Evolutionary conservation across 1,140 invertebrate species (phyloP).

Genomic region (Atta colombica): DNA sequence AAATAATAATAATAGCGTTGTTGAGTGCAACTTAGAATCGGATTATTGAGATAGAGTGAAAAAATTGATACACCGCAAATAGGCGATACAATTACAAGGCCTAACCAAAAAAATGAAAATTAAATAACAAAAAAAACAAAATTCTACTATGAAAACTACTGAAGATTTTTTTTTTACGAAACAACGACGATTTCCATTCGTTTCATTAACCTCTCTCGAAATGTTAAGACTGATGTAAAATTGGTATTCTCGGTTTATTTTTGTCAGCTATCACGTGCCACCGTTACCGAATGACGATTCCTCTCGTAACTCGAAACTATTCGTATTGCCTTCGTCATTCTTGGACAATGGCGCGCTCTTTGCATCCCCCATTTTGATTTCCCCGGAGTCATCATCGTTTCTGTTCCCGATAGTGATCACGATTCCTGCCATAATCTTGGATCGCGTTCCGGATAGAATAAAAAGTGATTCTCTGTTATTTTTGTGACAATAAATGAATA

Average conservation of each 20-base stretch:
- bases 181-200: background rate
- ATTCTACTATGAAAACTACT: background rate
- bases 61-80: too few species aligned
- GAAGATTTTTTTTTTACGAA: background rate
- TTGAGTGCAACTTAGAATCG: too few species aligned
- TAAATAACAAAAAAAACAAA: too few species aligned
- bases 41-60: too few species aligned
- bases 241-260: constrained; percentile 32
- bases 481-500: constrained; percentile 23
- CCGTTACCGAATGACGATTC: constrained; percentile 33
- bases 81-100: too few species aligned
- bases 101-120: too few species aligned
- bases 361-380: constrained; percentile 57
- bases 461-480: constrained; percentile 8
- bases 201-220: background rate
- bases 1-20: too few species aligned
- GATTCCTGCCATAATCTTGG: constrained; percentile 10
- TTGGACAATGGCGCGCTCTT: constrained; percentile 8
- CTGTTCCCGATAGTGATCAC: constrained; percentile 44
- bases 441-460: background rate
- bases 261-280: background rate
- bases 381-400: constrained; percentile 57
- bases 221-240: constrained; percentile 38
- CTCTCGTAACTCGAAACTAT: constrained; percentile 42
- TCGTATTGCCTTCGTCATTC: constrained; percentile 26